phyloP scores from a whole-genome alignment of 1,140 invertebrate species.

The Pseudomyrmex dendroicus region DNA sequence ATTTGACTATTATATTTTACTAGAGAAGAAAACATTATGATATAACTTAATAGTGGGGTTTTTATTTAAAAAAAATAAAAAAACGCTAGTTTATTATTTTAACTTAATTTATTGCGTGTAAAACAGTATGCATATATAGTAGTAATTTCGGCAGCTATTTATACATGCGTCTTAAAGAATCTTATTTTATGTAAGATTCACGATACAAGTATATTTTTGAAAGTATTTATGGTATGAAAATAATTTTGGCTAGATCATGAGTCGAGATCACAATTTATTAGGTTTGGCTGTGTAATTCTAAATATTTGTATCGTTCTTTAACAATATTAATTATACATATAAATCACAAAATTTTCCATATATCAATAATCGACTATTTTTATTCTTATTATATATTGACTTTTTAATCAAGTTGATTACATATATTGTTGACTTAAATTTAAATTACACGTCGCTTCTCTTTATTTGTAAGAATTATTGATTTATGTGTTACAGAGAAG shows the following conservation, averaged over 20 bases:
- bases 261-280: no score
- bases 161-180: neutral
- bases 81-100: constrained; percentile 37
- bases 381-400: constrained; percentile 18
- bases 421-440: constrained; percentile 33
- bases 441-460: neutral
- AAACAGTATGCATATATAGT: neutral
- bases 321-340: neutral
- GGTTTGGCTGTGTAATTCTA: no score
- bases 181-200: constrained; percentile 1
- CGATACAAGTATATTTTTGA: neutral
- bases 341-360: constrained; percentile 11
- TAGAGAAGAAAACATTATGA: constrained; percentile 22
- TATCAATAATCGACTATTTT: constrained; percentile 30
- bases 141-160: constrained; percentile 27
- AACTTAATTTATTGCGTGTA: neutral
- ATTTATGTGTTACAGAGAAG: constrained; percentile 2
- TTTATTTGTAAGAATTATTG: constrained; percentile 2
- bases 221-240: neutral
- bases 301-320: no score
- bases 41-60: neutral
- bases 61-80: neutral
- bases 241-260: neutral
- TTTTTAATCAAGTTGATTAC: constrained; percentile 44
- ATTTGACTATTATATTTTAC: constrained; percentile 37